Conservation (phyloP, 2,797 vertebrate genomes). For the Hypotaenidia okinawae region DNA sequence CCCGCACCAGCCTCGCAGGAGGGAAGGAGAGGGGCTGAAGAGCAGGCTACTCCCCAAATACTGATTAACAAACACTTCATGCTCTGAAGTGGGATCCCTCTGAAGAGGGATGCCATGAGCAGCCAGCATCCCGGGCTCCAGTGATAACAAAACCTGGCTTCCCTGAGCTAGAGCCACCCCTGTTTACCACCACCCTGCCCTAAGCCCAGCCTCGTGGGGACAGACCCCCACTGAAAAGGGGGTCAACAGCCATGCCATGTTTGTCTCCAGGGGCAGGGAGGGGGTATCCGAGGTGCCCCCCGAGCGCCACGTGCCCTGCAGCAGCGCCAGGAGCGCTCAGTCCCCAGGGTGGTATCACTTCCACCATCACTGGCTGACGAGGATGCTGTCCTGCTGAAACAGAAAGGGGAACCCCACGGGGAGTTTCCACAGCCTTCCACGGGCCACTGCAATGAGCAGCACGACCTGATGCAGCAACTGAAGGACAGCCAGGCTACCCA, state of each 20-base stretch:
- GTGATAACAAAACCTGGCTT: neutral
- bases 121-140: neutral
- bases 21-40: neutral
- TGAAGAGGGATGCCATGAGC: neutral
- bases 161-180: neutral
- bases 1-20: neutral
- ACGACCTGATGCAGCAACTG: rapidly evolving
- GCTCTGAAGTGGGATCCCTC: neutral
- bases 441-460: rapidly evolving
- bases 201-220: neutral
- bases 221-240: neutral
- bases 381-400: neutral
- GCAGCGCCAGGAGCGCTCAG: neutral
- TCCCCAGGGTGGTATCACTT: neutral
- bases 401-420: neutral
- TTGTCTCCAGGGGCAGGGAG: neutral
- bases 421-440: neutral
- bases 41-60: neutral
- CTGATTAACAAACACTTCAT: neutral
- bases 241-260: rapidly evolving
- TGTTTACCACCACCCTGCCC: neutral
- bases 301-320: rapidly evolving
- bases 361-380: neutral
- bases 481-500: neutral
- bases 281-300: neutral